These are phyloP conservation scores for Myopa testacea DNA, from an alignment of 2,888 invertebrate genomes.

Conservation along the genomic window DNA sequence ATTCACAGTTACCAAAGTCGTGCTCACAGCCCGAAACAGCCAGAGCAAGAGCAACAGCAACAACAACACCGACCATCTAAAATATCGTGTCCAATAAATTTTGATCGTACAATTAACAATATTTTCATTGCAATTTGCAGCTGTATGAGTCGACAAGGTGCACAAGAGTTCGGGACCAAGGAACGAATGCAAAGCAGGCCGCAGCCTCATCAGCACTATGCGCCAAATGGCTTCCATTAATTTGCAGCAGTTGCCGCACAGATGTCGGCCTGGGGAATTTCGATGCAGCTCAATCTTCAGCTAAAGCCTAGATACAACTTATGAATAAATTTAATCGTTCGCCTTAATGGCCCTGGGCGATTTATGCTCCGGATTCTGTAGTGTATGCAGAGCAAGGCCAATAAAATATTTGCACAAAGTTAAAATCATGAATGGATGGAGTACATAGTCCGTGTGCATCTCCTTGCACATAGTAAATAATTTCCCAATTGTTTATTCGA, in stretches of 20 bases:
- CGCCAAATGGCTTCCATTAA: conserved; percentile 38
- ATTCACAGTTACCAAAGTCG: conserved; percentile 34
- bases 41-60: conserved; percentile 16
- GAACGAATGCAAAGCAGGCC: conserved; percentile 27
- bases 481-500: background rate
- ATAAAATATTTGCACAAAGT: conserved; percentile 32
- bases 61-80: conserved; percentile 32
- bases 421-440: conserved; percentile 31
- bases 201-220: conserved; percentile 32
- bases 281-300: conserved; percentile 15
- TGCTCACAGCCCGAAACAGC: conserved; percentile 20
- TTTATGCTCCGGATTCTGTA: conserved; percentile 21
- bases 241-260: conserved; percentile 35
- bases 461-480: conserved; percentile 17
- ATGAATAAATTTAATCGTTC: conserved; percentile 38
- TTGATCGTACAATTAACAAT: conserved; percentile 45
- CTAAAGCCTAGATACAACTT: conserved; percentile 35
- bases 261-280: conserved; percentile 21
- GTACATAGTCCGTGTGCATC: conserved; percentile 3
- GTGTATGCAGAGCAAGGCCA: conserved; percentile 26
- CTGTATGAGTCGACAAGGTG: conserved; percentile 13
- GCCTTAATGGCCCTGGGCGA: conserved; percentile 32
- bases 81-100: conserved; percentile 46
- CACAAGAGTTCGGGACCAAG: conserved; percentile 11
- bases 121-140: conserved; percentile 44